Evolutionary conservation across 2,797 vertebrate species (phyloP), one percentile per base, ranked within the genome.

Genomic region (Tadarida brasiliensis): DNA sequence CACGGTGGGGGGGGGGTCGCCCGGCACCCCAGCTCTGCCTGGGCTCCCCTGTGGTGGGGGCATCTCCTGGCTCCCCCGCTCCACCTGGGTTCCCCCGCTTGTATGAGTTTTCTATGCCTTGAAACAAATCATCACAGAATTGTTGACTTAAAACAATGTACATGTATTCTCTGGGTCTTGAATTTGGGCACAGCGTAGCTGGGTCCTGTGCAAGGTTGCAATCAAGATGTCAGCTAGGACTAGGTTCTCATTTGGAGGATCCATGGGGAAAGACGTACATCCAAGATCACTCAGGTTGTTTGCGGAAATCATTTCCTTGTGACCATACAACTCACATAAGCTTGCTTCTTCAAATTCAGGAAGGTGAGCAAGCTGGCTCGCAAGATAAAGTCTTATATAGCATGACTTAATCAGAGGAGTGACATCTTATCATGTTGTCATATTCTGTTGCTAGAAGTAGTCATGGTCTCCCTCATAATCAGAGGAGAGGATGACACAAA

Each of bases 311-410:
- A 28, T 87, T 82, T 87, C 2, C 81, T 83, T 39, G 7, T 78
- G 28, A 88, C 20, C 9, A 11, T 81, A 68, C 2, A 73, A n/a
- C 19, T 87, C 70, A 33, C 30, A 59, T 68, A 59, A 71, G 4
- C 12, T 85, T 88, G 57, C 39, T 73, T 78, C 47, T 87, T 95
- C 78, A 70, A 88, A 63, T 47, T 83, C 70, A 88, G 22, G 22
- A 65, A 71, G 35, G 8, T 77, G 2, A 92, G 7, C 20, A 92
- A 77, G 51, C 15, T 39, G 51, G 5, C 47, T 49, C 77, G 16
- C 19, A 78, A 92, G 33, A 54, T 5, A 68, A 77, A 35, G 11
- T 80, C 51, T 57, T 83, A 39, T 0, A 76, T 9, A 49, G 11
- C 2, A n/a, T 89, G 68, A 35, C n/a, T 91, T 91, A 61, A 73